Base-by-base conservation (phyloP, 2,113 vertebrate genomes). In the Polypterus senegalus region DNA sequence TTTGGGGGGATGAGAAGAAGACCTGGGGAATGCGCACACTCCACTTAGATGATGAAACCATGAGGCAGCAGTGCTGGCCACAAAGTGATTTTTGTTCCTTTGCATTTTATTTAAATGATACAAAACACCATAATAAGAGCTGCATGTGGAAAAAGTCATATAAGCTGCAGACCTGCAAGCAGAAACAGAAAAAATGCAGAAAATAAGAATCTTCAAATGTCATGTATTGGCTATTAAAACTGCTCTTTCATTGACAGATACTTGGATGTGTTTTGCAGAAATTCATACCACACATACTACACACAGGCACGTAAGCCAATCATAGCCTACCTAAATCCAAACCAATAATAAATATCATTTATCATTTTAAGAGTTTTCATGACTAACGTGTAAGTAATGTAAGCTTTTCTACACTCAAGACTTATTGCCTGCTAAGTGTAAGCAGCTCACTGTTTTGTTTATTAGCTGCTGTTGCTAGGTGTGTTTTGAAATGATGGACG, bases 271-370 rank as follows among this genome's bases (percentile, higher is more conserved):
- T 6, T 56, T 56, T 56, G 10, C 54, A 56, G 54, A 56, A n/a
- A 56, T 56, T 56, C 54, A 56, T 56, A 56, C 54, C 11, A 56
- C 6, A 27, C 54, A 56, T 56, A 56, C 54, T 27, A 6, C 11
- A 11, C 54, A 27, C 27, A 27, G 27, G 27, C 27, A 27, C 27
- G 27, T 27, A 27, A 27, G 27, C 27, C 27, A 27, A 27, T 27
- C 27, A 56, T 27, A n/a, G 54, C 54, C 10, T 56, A 27, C 9
- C 43, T 6, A 56, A 27, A 6, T 56, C 54, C 11, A 56, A 9
- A 56, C 54, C 9, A 56, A 56, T 56, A 56, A 56, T 56, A 56
- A 56, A 56, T 27, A 56, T 9, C 4, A 56, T 56, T 10, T 27
- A 56, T 56, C 54, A 27, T 27, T 27, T 27, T 27, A 27, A 27